These are phyloP conservation scores for Moxostoma hubbsi DNA, from an alignment of 2,797 vertebrate species.

Conservation along the genomic window DNA sequence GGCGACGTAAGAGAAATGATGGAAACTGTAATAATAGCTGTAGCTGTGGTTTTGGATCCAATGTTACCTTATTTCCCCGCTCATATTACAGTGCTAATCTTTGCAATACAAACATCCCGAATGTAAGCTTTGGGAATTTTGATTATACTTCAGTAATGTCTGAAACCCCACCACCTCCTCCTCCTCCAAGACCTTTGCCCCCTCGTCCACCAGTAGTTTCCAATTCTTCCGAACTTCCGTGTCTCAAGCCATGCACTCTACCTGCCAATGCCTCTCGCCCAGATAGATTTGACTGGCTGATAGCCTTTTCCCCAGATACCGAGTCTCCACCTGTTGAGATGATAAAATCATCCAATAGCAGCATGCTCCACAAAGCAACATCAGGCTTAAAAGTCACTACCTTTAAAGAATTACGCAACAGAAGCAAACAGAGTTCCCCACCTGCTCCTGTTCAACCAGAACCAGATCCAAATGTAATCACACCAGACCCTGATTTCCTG, in stretches of 20 bases:
- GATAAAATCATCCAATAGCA: slow-evolving; percentile 59
- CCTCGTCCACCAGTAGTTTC: slow-evolving; percentile 70
- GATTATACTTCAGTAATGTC: slow-evolving; percentile 65
- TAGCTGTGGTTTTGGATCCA: slow-evolving; percentile 46
- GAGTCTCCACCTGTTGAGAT: slow-evolving; percentile 69
- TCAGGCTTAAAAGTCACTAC: slow-evolving; percentile 82
- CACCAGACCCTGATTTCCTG: slow-evolving; percentile 81
- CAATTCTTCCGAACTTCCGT: slow-evolving; percentile 62
- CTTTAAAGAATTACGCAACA: slow-evolving; percentile 88
- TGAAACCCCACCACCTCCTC: slow-evolving; percentile 77
- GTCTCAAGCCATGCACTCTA: slow-evolving; percentile 73
- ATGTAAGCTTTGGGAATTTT: slow-evolving; percentile 65
- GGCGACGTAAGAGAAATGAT: slow-evolving; percentile 76
- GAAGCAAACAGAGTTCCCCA: slow-evolving; percentile 76
- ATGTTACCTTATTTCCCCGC: slow-evolving; percentile 59
- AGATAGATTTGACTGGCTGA: slow-evolving; percentile 94
- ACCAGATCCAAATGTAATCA: slow-evolving; percentile 76
- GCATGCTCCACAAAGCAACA: slow-evolving; percentile 64
- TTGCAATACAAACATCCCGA: slow-evolving; percentile 64
- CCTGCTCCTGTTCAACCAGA: slow-evolving; percentile 69
- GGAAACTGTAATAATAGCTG: slow-evolving; percentile 54
- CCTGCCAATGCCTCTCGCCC: slow-evolving; percentile 75
- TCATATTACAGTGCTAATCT: slow-evolving; percentile 71
- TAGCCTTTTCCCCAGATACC: slow-evolving; percentile 90
- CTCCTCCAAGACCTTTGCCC: slow-evolving; percentile 80